phyloP scores from a whole-genome alignment of 2,113 vertebrate species.

The Galeopterus variegatus region DNA sequence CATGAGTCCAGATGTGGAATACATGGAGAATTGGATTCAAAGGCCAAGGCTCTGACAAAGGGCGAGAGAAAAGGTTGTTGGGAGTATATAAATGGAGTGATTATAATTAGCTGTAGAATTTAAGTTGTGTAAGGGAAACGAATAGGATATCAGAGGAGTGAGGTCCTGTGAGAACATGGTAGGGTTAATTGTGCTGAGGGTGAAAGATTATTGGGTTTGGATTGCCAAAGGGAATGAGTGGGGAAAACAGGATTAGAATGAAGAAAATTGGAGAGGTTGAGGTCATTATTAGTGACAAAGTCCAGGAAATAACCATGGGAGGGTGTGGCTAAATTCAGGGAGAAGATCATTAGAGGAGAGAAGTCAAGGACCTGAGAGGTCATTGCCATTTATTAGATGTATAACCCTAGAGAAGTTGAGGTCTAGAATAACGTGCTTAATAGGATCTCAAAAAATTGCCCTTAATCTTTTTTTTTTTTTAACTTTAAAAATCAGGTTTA shows the following conservation, averaged over 20 bases:
- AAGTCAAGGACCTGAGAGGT: background rate
- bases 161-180: background rate
- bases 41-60: background rate
- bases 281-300: background rate
- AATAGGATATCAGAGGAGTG: background rate
- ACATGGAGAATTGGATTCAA: background rate
- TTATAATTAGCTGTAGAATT: background rate
- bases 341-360: background rate
- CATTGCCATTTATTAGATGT: background rate
- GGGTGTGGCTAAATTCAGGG: background rate
- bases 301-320: background rate
- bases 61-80: background rate
- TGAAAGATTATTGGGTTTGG: background rate
- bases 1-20: background rate
- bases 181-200: background rate
- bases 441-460: background rate
- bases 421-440: background rate
- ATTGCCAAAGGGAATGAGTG: background rate
- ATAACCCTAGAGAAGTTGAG: background rate
- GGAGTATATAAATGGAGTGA: background rate
- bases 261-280: background rate
- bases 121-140: background rate
- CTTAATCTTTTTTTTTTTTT: background rate
- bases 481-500: conserved; percentile 90
- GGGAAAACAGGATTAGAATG: background rate